Base-by-base conservation (phyloP, 2,113 vertebrate genomes). In the Indicator indicator region DNA sequence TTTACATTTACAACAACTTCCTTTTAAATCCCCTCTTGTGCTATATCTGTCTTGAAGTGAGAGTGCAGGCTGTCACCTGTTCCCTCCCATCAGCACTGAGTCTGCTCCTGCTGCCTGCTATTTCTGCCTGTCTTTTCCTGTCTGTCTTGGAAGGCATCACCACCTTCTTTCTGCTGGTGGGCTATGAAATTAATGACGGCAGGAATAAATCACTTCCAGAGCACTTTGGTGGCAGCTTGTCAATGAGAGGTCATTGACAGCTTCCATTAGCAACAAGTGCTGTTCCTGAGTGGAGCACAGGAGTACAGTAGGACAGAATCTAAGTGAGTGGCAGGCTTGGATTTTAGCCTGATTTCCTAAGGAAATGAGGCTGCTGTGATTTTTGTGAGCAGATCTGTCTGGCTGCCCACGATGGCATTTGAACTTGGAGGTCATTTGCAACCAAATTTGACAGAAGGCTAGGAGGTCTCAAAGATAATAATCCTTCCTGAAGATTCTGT, bases 101-200 rank as follows among this genome's bases (percentile, higher is more conserved):
- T n/a, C 84, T 60, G 76, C 85, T 86, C 52, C 83, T 79, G 36
- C 85, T 95, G 86, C 21, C 28, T 87, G 74, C 93, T 95, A 81
- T 97, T 97, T 97, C 95, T 95, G 83, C 95, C 65, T 85, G 32
- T 92, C 79, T 91, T 97, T 95, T 96, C 78, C 80, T 94, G 91
- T 96, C 93, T 93, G 56, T 94, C 94, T 95, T 77, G 94, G 94
- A 94, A 97, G 92, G 75, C 92, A 82, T 92, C 91, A 71, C 91
- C 78, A 52, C 50, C 50, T 52, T 88, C 55, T 95, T 94, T 94
- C 94, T 95, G 68, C 89, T 88, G 92, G 83, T 54, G 88, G 88
- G 80, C 85, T 86, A 72, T 89, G 85, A 90, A 96, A 89, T 94
- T 97, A 97, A 97, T 94, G 91, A 97, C 12, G 89, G 93, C 67